These are phyloP conservation scores for Gadopsis bispinosus DNA, from an alignment of 2,797 vertebrate genomes.

Conservation along the genomic window DNA sequence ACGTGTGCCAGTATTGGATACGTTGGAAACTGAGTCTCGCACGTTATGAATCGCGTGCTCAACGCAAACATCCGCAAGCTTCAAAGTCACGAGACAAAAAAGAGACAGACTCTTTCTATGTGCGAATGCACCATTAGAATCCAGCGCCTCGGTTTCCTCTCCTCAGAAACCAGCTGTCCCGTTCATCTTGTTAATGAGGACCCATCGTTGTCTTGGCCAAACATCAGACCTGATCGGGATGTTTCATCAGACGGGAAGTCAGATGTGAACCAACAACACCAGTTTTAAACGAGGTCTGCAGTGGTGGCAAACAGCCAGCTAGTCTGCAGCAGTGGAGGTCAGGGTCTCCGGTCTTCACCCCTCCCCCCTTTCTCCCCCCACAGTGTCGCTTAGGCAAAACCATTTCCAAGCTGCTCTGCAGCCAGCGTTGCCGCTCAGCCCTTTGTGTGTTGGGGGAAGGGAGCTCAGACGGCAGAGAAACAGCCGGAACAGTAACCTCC, in stretches of 20 bases:
- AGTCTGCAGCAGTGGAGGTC: slow-evolving; percentile 40
- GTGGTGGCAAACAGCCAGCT: slow-evolving; percentile 16
- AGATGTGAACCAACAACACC: neutral
- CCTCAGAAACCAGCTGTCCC: neutral
- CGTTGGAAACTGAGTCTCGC: neutral
- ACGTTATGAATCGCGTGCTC: neutral
- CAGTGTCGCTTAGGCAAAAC: slow-evolving; percentile 42
- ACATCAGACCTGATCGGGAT: neutral
- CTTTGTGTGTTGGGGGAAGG: slow-evolving; percentile 70
- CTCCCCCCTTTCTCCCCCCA: neutral
- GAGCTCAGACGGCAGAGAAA: slow-evolving; percentile 37
- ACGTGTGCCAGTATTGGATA: neutral
- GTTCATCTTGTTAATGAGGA: neutral
- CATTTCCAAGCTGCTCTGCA: slow-evolving; percentile 60
- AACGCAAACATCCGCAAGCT: neutral
- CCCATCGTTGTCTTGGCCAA: neutral
- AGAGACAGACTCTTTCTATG: neutral
- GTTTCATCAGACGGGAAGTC: neutral
- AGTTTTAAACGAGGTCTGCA: slow-evolving; percentile 29
- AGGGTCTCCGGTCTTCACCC: slow-evolving; percentile 34
- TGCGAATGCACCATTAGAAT: neutral
- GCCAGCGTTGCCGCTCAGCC: slow-evolving; percentile 39
- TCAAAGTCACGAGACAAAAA: neutral
- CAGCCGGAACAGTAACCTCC: slow-evolving; percentile 48
- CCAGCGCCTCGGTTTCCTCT: neutral